phyloP scores from a whole-genome alignment of 2,888 invertebrate genomes.

The Coelinius sp. region DNA sequence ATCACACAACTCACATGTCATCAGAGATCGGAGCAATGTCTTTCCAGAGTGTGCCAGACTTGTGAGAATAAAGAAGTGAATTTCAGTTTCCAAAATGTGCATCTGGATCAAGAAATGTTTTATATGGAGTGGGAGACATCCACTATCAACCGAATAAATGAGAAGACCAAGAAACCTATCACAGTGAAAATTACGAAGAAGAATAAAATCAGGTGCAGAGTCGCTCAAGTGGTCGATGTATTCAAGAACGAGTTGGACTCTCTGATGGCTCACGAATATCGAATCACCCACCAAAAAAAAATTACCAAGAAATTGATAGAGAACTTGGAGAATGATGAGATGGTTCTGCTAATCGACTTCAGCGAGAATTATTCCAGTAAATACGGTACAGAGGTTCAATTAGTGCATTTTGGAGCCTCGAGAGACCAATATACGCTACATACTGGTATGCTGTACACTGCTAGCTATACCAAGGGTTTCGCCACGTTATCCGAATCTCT shows the following conservation, averaged over 20 bases:
- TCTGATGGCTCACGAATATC: conserved; percentile 34
- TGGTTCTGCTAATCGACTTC: conserved; percentile 42
- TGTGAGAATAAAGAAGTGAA: conserved; percentile 36
- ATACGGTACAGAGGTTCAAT: conserved; percentile 41
- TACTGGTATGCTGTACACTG: conserved; percentile 41
- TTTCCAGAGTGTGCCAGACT: conserved; percentile 31
- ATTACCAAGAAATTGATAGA: conserved; percentile 16
- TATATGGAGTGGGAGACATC: conserved; percentile 38
- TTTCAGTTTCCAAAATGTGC: conserved; percentile 13
- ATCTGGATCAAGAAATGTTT: conserved; percentile 27
- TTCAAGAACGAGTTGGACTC: conserved; percentile 19
- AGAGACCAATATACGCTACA: conserved; percentile 38
- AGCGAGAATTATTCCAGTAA: conserved; percentile 45
- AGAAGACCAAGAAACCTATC: conserved; percentile 41
- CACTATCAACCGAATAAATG: conserved; percentile 33
- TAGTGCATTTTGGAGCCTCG: conserved; percentile 44
- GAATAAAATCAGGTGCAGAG: conserved; percentile 32
- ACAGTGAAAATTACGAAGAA: conserved; percentile 34
- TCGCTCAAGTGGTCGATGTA: conserved; percentile 27
- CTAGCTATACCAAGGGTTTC: conserved; percentile 39
- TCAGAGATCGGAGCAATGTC: conserved; percentile 33
- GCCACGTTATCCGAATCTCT: conserved; percentile 39
- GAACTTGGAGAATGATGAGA: conserved; percentile 17
- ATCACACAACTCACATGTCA: conserved; percentile 32
- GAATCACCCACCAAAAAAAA: conserved; percentile 35